These are phyloP conservation scores for Eledona agricola DNA, from an alignment of 2,888 invertebrate genomes.

Conservation along the genomic window DNA sequence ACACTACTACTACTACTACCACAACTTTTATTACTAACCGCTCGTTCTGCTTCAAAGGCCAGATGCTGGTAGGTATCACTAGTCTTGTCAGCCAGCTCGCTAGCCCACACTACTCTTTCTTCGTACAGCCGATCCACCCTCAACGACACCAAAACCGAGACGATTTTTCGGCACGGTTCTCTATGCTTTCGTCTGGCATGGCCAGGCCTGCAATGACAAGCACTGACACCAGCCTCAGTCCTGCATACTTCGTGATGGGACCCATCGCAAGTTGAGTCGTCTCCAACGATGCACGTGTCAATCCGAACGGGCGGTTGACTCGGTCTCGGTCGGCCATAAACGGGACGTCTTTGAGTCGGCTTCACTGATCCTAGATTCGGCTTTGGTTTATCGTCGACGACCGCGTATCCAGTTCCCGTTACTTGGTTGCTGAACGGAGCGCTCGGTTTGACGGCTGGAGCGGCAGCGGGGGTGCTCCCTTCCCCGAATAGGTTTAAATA, in stretches of 20 bases:
- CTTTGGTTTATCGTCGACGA: constrained; percentile 66
- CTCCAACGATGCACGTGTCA: constrained; percentile 93
- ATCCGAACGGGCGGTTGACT: constrained; percentile 80
- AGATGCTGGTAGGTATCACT: constrained; percentile 85
- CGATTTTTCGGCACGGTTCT: constrained; percentile 80
- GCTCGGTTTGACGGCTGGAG: constrained; percentile 55
- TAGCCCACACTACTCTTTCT: constrained; percentile 79
- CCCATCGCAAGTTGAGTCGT: constrained; percentile 88
- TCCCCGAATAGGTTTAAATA: constrained; percentile 86
- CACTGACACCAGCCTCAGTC: constrained; percentile 87
- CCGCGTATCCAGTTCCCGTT: constrained; percentile 73
- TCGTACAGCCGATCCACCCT: constrained; percentile 86
- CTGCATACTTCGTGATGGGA: constrained; percentile 88
- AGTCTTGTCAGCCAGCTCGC: constrained; percentile 75
- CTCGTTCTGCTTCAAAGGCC: constrained; percentile 85
- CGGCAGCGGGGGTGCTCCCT: constrained; percentile 52
- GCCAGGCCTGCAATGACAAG: constrained; percentile 87
- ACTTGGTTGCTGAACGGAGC: constrained; percentile 60
- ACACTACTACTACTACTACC: too few relatives aligned
- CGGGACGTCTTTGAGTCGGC: constrained; percentile 65
- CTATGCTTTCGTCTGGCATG: constrained; percentile 75
- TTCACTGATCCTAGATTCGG: constrained; percentile 54
- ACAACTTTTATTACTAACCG: constrained; percentile 77
- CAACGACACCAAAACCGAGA: constrained; percentile 80
- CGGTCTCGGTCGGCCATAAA: constrained; percentile 64